Evolutionary conservation across 2,888 invertebrate species (phyloP), one percentile per base, ranked within the genome.

Genomic region (Drosophila conformis): DNA sequence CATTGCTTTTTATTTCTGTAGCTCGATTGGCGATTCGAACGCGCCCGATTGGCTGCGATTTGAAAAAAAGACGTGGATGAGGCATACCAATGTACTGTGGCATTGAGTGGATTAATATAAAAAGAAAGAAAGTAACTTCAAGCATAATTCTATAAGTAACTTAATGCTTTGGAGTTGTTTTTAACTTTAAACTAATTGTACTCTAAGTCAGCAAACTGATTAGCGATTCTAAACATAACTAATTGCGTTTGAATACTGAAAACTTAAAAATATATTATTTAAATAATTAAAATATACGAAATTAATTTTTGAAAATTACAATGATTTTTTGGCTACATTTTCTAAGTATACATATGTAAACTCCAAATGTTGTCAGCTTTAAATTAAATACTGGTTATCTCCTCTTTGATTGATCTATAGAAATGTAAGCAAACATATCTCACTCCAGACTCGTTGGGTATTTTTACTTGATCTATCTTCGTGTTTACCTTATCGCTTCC

Each of bases 1-100:
- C 90, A 88, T 89, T 85, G 88, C 87, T 89, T 86, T 90, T 90
- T 90, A 90, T 90, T 83, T 81, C 80, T 76, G 76, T 57, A 51
- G 52, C 76, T 76, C 87, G 87, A 89, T 89, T 90, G 87, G 90
- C 73, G 78, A 87, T 87, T 87, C 77, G 79, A 87, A 84, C 75
- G 85, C 89, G 82, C 69, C 83, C 83, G 88, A 87, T 83, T 89
- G 90, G 86, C 85, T 89, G 72, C 87, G 86, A 88, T 88, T 87
- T 81, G 66, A 51, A 52, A 61, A 61, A 68, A 56, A 29, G 53
- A 59, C 62, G 62, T 60, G 54, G 33, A 18, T 59, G 56, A 33
- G 62, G 52, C 10, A 8, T 15, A 21, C 48, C 29, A 29, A 7
- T 0, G 61, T 25, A 78, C 78, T 52, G 76, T 78, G 78, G 72